These are phyloP conservation scores for Oscarella lobularis DNA, from an alignment of 37 sponge, comb jelly and placozoan genomes.

Conservation along the genomic window DNA sequence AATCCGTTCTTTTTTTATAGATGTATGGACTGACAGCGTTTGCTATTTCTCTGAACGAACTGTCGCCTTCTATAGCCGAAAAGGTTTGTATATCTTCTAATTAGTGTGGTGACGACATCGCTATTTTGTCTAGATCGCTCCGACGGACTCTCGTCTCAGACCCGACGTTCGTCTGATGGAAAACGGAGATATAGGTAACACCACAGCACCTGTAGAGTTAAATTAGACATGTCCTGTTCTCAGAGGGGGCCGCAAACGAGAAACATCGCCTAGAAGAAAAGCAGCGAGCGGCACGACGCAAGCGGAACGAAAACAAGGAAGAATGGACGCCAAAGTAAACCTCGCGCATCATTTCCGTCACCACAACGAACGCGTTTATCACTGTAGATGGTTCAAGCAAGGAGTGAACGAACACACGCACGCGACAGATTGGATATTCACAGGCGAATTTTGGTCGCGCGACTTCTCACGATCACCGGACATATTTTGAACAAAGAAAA, in stretches of 20 bases:
- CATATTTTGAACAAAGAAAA: background rate
- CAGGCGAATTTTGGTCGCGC: background rate
- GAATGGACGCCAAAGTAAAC: constrained; percentile 56
- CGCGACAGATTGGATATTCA: background rate
- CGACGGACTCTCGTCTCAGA: constrained; percentile 73
- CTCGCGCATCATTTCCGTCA: background rate
- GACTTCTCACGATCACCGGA: background rate
- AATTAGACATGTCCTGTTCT: background rate
- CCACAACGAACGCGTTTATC: background rate
- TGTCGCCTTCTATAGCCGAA: background rate
- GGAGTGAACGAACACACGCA: background rate
- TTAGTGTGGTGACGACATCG: background rate
- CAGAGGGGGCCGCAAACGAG: constrained; percentile 57
- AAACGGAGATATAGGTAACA: constrained; percentile 39
- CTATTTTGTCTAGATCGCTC: constrained; percentile 10
- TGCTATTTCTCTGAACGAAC: background rate
- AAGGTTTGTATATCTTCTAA: background rate
- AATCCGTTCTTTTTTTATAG: constrained; percentile 1
- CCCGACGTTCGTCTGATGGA: constrained; percentile 85
- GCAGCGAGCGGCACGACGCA: constrained; percentile 69
- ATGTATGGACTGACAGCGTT: background rate
- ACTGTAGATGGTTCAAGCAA: background rate
- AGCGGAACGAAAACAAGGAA: constrained; percentile 30
- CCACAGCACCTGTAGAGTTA: background rate
- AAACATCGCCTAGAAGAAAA: constrained; percentile 90